Percentiles rank a stretch among this genome's conserved stretches.
These are phyloP conservation scores for Rhizomys pruinosus DNA, from an alignment of 2,113 vertebrate genomes.

Conservation along the genomic window DNA sequence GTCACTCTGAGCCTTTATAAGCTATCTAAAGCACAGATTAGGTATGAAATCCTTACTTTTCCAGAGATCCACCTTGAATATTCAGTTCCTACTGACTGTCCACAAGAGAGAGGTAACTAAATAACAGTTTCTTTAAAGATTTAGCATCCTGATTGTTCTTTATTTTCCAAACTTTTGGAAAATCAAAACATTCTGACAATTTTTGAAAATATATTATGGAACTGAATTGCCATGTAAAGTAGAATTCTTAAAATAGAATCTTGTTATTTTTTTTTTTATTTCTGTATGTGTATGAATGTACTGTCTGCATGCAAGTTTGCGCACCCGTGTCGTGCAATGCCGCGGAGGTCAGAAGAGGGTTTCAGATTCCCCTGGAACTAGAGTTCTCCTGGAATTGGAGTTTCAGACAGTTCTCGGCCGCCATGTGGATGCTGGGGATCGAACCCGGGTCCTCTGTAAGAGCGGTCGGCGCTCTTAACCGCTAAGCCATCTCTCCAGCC, in stretches of 20 bases:
- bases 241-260: not conserved
- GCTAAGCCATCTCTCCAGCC: too few species aligned
- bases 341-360: too few species aligned
- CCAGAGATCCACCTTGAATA: constrained; percentile 37
- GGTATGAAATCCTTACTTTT: constrained; percentile 49
- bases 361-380: too few species aligned
- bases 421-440: too few species aligned
- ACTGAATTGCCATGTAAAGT: constrained; percentile 6
- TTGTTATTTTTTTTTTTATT: too few species aligned
- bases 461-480: too few species aligned
- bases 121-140: constrained; percentile 22
- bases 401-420: too few species aligned
- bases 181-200: constrained; percentile 33
- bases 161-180: constrained; percentile 46
- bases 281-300: too few species aligned
- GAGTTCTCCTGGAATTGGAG: too few species aligned
- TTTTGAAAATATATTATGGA: not conserved
- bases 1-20: not conserved
- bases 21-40: not conserved
- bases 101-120: constrained; percentile 53
- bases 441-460: too few species aligned
- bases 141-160: not conserved
- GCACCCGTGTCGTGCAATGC: too few species aligned
- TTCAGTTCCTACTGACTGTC: constrained; percentile 8
- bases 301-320: too few species aligned